Conservation (phyloP, 2,797 vertebrate genomes). For the Helicolenus hilgendorfi region DNA sequence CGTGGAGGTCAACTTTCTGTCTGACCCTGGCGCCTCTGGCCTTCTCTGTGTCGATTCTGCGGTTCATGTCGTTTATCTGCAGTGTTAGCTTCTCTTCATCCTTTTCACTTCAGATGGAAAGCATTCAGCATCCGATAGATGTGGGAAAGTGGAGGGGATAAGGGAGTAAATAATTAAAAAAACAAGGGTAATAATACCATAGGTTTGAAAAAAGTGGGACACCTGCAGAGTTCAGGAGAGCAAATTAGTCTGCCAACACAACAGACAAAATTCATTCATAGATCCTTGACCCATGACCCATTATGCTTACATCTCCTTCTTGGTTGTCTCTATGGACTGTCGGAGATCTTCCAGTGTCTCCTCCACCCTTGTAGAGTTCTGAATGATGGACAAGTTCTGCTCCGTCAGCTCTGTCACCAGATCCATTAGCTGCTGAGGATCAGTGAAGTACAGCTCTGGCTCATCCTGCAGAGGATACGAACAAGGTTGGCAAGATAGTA, state of each 20-base stretch:
- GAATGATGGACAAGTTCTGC: constrained; percentile 93
- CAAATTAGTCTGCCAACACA: not conserved
- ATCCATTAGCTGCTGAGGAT: constrained; percentile 93
- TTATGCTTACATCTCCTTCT: constrained; percentile 87
- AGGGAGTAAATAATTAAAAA: not conserved
- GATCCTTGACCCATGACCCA: constrained; percentile 42
- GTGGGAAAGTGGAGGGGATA: not conserved
- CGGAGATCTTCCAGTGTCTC: constrained; percentile 89
- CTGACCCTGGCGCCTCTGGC: constrained; percentile 87
- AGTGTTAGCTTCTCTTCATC: constrained; percentile 88
- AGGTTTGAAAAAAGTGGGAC: not conserved
- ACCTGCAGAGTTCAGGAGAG: not conserved
- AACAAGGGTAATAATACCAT: not conserved
- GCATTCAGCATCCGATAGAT: not conserved
- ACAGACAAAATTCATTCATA: not conserved
- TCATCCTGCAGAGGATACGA: constrained; percentile 83
- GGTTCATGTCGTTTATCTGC: constrained; percentile 84
- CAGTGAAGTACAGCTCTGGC: constrained; percentile 93
- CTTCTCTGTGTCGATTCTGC: constrained; percentile 88
- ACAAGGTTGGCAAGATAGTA: not conserved
- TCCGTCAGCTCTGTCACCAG: constrained; percentile 92
- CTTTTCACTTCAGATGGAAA: constrained; percentile 86
- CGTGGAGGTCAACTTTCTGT: constrained; percentile 89
- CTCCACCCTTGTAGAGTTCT: constrained; percentile 90
- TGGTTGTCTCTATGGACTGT: constrained; percentile 81